Conservation (phyloP, 2,888 invertebrate genomes). For the Limenitis camilla region DNA sequence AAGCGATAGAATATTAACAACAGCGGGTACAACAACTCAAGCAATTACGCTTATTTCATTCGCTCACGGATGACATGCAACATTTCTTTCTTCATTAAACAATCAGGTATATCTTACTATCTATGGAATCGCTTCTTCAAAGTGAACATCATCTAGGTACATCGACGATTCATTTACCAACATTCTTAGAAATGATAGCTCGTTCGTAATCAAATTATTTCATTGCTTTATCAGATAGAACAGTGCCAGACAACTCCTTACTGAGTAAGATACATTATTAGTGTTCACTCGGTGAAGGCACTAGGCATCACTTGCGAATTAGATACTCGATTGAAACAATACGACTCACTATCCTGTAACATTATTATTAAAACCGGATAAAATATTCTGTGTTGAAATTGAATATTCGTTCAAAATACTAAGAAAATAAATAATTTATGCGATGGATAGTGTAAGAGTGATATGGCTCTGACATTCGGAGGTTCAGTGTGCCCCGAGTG, state of each 20-base stretch:
- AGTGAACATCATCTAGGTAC: neutral
- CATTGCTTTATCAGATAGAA: conserved; percentile 22
- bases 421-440: conserved; percentile 27
- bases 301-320: conserved; percentile 45
- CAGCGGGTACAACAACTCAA: conserved; percentile 2
- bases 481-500: conserved; percentile 6
- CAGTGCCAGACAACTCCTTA: conserved; percentile 19
- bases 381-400: conserved; percentile 25
- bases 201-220: conserved; percentile 4
- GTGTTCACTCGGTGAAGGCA: conserved; percentile 53
- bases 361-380: conserved; percentile 25
- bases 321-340: conserved; percentile 46
- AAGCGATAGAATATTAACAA: neutral
- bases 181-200: conserved; percentile 1
- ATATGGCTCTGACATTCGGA: conserved; percentile 22
- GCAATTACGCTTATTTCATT: conserved; percentile 5
- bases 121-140: conserved; percentile 7
- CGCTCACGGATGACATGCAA: conserved; percentile 3
- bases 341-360: conserved; percentile 36
- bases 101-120: conserved; percentile 8
- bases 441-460: conserved; percentile 21
- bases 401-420: conserved; percentile 28
- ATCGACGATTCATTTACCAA: neutral
- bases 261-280: conserved; percentile 22
- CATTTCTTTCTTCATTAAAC: conserved; percentile 1